These are phyloP conservation scores for Minunthozetes semirufus DNA, from an alignment of 2,888 invertebrate species.

Conservation along the genomic window DNA sequence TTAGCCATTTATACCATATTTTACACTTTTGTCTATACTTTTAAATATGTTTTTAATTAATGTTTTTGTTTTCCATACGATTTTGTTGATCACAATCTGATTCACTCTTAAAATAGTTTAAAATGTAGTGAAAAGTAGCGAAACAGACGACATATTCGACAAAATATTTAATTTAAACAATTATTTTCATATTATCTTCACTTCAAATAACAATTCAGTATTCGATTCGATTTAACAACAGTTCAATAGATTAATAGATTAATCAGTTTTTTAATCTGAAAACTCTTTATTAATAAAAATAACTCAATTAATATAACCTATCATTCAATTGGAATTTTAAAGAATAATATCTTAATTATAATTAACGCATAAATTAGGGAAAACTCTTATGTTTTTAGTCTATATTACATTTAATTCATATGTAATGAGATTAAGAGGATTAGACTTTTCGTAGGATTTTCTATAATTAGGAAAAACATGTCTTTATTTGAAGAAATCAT, in stretches of 20 bases:
- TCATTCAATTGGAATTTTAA: not conserved
- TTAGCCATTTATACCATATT: not conserved
- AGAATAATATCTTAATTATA: not conserved
- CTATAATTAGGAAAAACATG: not conserved
- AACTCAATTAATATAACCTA: constrained; percentile 9
- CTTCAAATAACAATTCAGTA: constrained; percentile 16
- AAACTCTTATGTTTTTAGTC: not conserved
- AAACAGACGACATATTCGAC: constrained; percentile 20
- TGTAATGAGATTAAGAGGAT: not conserved
- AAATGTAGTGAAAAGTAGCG: not conserved
- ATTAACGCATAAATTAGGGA: constrained; percentile 4
- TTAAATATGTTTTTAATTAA: not conserved
- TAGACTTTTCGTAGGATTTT: not conserved
- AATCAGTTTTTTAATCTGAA: not conserved
- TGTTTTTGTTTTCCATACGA: not conserved
- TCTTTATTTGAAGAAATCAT: not conserved
- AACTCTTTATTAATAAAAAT: not conserved
- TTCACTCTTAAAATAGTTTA: constrained; percentile 10
- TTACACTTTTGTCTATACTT: constrained; percentile 14
- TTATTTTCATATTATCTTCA: not conserved
- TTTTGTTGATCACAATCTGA: constrained; percentile 27
- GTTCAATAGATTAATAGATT: no score
- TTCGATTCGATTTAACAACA: not conserved
- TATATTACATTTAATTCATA: constrained; percentile 10
- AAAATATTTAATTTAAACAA: not conserved